Conservation (phyloP, 2,888 invertebrate species). For the Tuberolachnus salignus region DNA sequence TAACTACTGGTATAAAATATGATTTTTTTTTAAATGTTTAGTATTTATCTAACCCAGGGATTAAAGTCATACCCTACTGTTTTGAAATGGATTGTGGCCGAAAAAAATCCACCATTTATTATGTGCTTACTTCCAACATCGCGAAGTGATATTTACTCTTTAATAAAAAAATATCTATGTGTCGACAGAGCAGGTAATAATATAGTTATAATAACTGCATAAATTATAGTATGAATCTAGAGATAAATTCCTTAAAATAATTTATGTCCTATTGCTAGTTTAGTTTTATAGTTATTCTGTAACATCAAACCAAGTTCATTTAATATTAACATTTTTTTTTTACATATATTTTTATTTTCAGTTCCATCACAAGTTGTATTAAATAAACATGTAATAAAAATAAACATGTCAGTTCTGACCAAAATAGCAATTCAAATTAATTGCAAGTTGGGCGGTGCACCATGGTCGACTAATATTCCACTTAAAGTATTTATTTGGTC, state of each 20-base stretch:
- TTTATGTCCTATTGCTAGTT: too few species aligned
- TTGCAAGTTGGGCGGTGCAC: constrained; percentile 89
- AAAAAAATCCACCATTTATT: constrained; percentile 69
- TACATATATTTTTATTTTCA: constrained; percentile 59
- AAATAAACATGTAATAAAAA: constrained; percentile 69
- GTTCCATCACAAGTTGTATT: constrained; percentile 63
- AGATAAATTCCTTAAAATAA: too few species aligned
- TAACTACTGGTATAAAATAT: too few species aligned
- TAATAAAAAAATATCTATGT: constrained; percentile 85
- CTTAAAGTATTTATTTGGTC: constrained; percentile 61
- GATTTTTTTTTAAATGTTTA: too few species aligned
- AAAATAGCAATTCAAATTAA: constrained; percentile 93
- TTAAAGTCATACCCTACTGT: too few species aligned
- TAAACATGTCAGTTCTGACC: constrained; percentile 80
- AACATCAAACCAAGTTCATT: too few species aligned
- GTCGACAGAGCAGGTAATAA: constrained; percentile 70
- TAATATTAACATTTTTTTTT: neutral
- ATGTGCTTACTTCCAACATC: constrained; percentile 73
- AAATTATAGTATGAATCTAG: neutral
- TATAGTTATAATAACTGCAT: too few species aligned
- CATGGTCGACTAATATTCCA: constrained; percentile 80
- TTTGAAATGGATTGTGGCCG: constrained; percentile 68
- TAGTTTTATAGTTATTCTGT: too few species aligned
- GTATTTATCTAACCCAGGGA: too few species aligned
- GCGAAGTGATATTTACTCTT: constrained; percentile 78